Conservation (phyloP, 2,113 vertebrate genomes). For the Osmerus mordax region DNA sequence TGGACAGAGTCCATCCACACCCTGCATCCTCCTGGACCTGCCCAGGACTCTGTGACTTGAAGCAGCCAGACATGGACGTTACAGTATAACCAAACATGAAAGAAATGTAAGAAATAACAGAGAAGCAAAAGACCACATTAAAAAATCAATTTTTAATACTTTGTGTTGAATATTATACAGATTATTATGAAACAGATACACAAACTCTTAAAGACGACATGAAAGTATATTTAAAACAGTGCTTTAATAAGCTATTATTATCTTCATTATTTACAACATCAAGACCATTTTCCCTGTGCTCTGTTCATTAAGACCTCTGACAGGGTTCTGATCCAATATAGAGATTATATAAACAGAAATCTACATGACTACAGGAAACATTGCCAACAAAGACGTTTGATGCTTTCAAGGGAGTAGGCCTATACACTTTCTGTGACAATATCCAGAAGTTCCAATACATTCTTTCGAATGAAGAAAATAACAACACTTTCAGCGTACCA, state of each 20-base stretch:
- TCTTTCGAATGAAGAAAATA: too few relatives aligned
- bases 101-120: conserved; percentile 29
- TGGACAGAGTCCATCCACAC: too few relatives aligned
- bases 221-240: conserved; percentile 80
- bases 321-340: conserved; percentile 37
- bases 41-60: too few relatives aligned
- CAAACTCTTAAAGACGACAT: conserved; percentile 80
- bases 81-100: not conserved
- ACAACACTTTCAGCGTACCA: too few relatives aligned
- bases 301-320: conserved; percentile 54
- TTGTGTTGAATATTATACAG: conserved; percentile 76
- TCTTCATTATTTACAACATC: conserved; percentile 87
- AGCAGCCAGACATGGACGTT: too few relatives aligned
- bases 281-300: conserved; percentile 43
- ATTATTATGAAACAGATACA: conserved; percentile 83
- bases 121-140: conserved; percentile 46
- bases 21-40: too few relatives aligned
- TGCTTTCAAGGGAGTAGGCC: too few relatives aligned
- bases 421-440: too few relatives aligned
- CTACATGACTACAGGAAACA: conserved; percentile 36
- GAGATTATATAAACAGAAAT: conserved; percentile 16
- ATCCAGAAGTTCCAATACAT: too few relatives aligned
- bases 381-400: not conserved
- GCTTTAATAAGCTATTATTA: conserved; percentile 75
- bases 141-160: conserved; percentile 67